phyloP scores from a whole-genome alignment of 1,140 invertebrate genomes.

The Trichonephila inaurata region DNA sequence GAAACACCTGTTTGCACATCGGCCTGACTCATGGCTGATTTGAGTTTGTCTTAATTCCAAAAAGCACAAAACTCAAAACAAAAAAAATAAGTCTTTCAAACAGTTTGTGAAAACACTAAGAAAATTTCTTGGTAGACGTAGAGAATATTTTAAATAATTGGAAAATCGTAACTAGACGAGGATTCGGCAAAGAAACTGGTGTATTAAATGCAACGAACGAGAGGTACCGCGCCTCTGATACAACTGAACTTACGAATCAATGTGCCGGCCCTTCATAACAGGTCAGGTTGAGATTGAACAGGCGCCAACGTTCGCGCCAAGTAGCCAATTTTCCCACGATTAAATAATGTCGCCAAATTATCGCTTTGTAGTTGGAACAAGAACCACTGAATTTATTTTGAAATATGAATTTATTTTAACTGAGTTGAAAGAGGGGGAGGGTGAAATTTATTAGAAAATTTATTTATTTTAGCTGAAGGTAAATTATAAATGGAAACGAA shows the following conservation, averaged over 20 bases:
- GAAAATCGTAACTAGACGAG: neutral
- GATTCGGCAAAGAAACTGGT: neutral
- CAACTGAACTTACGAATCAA: constrained; percentile 2
- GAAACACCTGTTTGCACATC: constrained; percentile 70
- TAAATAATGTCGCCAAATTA: neutral
- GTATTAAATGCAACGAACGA: neutral
- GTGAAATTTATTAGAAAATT: no score
- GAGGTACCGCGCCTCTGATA: neutral
- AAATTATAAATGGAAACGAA: no score
- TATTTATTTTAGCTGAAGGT: no score
- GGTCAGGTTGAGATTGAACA: neutral
- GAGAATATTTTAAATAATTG: neutral
- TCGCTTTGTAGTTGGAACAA: neutral
- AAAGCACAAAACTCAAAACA: neutral
- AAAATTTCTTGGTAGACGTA: neutral
- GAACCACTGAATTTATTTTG: no score
- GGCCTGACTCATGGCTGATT: constrained; percentile 64
- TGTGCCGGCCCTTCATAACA: constrained; percentile 37
- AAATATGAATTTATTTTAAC: no score
- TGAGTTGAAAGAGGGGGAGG: no score
- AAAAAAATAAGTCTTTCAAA: neutral
- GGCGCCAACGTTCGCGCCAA: neutral
- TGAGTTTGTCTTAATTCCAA: neutral
- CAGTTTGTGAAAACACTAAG: neutral
- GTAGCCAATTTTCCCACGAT: neutral